Conservation (phyloP, 1,140 invertebrate species). For the Drosophila novamexicana region DNA sequence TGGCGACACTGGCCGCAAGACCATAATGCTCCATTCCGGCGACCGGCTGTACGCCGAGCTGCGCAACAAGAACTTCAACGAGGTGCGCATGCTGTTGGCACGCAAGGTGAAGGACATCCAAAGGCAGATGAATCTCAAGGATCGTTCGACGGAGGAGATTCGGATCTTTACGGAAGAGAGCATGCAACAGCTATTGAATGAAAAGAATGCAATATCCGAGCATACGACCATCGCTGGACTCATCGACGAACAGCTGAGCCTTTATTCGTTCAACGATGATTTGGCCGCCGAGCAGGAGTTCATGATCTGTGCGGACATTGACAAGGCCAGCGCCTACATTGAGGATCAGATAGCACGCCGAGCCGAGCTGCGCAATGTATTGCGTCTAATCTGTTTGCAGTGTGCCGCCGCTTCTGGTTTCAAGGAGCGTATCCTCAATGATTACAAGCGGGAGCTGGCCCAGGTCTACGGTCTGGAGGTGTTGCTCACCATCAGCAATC, state of each 20-base stretch:
- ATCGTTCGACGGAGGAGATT: slow-evolving; percentile 96
- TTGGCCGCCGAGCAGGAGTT: slow-evolving; percentile 94
- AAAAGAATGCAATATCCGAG: slow-evolving; percentile 92
- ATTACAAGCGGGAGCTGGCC: slow-evolving; percentile 96
- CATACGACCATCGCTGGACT: slow-evolving; percentile 88
- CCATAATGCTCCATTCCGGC: slow-evolving; percentile 94
- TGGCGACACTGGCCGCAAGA: slow-evolving; percentile 88
- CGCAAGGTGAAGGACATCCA: slow-evolving; percentile 95
- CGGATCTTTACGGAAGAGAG: slow-evolving; percentile 93
- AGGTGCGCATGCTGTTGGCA: slow-evolving; percentile 93
- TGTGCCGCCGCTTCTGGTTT: slow-evolving; percentile 94
- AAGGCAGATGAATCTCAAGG: slow-evolving; percentile 93
- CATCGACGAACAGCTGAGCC: slow-evolving; percentile 86
- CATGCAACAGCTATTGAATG: slow-evolving; percentile 94
- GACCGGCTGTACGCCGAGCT: slow-evolving; percentile 96
- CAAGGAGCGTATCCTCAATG: slow-evolving; percentile 94
- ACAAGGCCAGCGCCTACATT: slow-evolving; percentile 94
- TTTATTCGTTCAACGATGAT: slow-evolving; percentile 85
- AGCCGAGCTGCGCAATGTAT: slow-evolving; percentile 91
- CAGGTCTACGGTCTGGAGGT: slow-evolving; percentile 96
- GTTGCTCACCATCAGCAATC: slow-evolving; percentile 92
- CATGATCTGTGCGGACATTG: slow-evolving; percentile 95
- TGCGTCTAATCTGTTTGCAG: slow-evolving; percentile 95
- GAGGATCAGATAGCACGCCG: slow-evolving; percentile 95
- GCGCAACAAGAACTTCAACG: slow-evolving; percentile 97